phyloP scores from a whole-genome alignment of 2,113 vertebrate genomes.

The Mionectes macconnelli region DNA sequence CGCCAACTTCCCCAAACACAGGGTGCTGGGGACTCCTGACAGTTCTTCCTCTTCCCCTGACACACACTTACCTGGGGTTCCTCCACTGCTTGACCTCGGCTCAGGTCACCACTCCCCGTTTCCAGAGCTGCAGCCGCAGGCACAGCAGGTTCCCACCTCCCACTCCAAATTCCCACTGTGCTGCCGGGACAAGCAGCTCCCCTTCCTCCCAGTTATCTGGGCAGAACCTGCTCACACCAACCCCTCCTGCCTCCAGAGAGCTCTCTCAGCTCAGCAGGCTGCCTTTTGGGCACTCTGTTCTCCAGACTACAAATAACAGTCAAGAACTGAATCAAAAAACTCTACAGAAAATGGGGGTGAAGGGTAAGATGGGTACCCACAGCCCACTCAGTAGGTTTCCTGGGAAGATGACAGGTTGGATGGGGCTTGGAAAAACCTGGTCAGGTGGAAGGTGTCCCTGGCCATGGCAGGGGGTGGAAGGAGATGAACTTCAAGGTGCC shows the following conservation, averaged over 20 bases:
- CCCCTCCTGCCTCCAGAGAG: neutral
- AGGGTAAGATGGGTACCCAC: neutral
- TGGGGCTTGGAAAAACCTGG: neutral
- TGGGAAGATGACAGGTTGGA: neutral
- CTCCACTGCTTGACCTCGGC: neutral
- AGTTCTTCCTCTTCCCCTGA: neutral
- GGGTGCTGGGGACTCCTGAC: neutral
- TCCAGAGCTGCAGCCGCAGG: accelerated
- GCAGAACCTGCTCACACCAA: neutral
- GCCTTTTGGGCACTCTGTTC: neutral
- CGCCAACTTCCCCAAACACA: accelerated
- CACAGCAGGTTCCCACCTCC: neutral
- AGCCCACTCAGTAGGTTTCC: neutral
- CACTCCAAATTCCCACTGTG: accelerated
- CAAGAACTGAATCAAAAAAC: neutral
- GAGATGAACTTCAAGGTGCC: neutral
- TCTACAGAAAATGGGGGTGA: neutral
- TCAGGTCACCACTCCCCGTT: accelerated
- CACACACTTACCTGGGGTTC: accelerated
- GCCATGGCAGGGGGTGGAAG: neutral
- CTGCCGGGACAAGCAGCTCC: accelerated
- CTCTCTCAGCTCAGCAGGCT: accelerated
- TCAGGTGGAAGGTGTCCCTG: neutral
- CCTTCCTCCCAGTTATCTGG: accelerated
- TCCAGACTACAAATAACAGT: neutral